A percentile compares a stretch with the other conserved stretches of the same genome.
Conservation (phyloP, 2,797 vertebrate genomes). For the Amniataba percoides region DNA sequence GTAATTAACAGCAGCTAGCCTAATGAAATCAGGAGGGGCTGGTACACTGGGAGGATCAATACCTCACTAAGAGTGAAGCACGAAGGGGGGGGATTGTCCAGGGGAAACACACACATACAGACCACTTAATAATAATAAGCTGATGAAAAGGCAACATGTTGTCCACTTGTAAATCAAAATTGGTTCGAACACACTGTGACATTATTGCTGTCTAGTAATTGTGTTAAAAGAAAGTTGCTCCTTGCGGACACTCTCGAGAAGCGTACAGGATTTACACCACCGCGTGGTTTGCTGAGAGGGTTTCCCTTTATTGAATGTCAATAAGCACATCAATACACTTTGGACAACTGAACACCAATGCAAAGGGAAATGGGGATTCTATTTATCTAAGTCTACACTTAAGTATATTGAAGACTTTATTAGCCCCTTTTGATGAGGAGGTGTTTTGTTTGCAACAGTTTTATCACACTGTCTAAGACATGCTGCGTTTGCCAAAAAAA, state of each 20-base stretch:
- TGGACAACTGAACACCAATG: slow-evolving; percentile 76
- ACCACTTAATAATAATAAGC: slow-evolving; percentile 88
- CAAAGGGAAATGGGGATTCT: slow-evolving; percentile 74
- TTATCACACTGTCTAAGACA: slow-evolving; percentile 74
- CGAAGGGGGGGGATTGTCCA: slow-evolving; percentile 78
- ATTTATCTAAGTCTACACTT: slow-evolving; percentile 83
- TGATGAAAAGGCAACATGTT: slow-evolving; percentile 85
- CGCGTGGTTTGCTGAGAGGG: slow-evolving; percentile 76
- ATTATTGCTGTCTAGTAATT: slow-evolving; percentile 84
- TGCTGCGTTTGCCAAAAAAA: slow-evolving; percentile 69
- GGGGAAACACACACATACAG: slow-evolving; percentile 84
- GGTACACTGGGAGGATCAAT: slow-evolving; percentile 89
- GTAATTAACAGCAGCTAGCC: slow-evolving; percentile 92
- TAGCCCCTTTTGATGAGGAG: slow-evolving; percentile 80
- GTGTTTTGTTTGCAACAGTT: slow-evolving; percentile 81
- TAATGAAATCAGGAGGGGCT: slow-evolving; percentile 90
- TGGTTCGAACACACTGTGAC: slow-evolving; percentile 68
- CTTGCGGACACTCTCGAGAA: slow-evolving; percentile 58
- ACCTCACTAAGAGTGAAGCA: slow-evolving; percentile 81
- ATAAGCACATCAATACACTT: slow-evolving; percentile 79
- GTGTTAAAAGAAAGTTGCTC: slow-evolving; percentile 72
- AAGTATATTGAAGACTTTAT: slow-evolving; percentile 85
- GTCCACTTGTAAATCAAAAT: slow-evolving; percentile 86
- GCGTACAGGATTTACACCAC: slow-evolving; percentile 73
- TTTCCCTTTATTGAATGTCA: slow-evolving; percentile 83